Evolutionary conservation across 2,888 invertebrate species (phyloP).

Genomic region (Drosophila koepferae): DNA sequence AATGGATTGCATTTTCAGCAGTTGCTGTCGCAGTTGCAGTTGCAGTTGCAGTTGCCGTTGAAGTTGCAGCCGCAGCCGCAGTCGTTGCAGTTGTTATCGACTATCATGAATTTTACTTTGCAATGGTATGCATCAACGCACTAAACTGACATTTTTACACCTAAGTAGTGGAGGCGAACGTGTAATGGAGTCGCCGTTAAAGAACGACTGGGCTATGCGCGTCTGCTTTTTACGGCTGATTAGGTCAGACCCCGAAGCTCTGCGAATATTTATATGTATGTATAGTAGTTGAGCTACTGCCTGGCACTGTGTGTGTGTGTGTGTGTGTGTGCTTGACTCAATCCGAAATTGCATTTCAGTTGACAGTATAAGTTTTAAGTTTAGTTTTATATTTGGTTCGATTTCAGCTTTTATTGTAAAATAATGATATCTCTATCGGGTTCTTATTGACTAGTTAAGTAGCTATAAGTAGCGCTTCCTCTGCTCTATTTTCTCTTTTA

Average conservation of each 20-base stretch:
- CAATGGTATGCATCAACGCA: constrained; percentile 74
- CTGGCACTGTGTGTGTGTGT: not conserved
- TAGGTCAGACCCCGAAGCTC: constrained; percentile 40
- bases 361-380: not conserved
- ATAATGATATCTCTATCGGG: not conserved
- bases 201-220: constrained; percentile 20
- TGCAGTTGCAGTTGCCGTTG: not conserved
- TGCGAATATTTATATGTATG: constrained; percentile 20
- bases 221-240: constrained; percentile 71
- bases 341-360: not conserved
- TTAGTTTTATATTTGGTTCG: not conserved
- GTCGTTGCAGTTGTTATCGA: constrained; percentile 54
- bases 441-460: not conserved
- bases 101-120: constrained; percentile 58
- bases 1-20: constrained; percentile 54
- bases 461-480: not conserved
- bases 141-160: constrained; percentile 81
- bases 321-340: not conserved
- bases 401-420: not conserved
- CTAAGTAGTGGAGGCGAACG: constrained; percentile 57
- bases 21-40: constrained; percentile 1
- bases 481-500: not conserved
- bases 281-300: not conserved
- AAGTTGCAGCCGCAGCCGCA: not conserved
- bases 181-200: constrained; percentile 20